phyloP scores from a whole-genome alignment of 2,888 invertebrate genomes.

The Archips crataeganus region DNA sequence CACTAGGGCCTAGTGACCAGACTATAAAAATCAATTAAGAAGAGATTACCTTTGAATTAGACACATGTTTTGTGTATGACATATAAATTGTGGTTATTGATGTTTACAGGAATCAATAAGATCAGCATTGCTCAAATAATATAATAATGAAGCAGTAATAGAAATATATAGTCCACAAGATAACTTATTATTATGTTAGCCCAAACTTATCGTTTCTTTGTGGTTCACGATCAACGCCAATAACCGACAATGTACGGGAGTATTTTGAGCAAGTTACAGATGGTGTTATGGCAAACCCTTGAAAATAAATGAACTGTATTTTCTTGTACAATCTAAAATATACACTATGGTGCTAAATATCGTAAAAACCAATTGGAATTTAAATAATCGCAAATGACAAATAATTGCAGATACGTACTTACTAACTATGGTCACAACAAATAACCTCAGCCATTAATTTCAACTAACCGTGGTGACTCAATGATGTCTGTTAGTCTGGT shows the following conservation, averaged over 20 bases:
- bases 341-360: conserved; percentile 17
- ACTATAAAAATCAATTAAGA: background rate
- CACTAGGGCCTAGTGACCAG: no score
- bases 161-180: background rate
- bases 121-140: background rate
- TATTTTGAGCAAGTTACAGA: conserved; percentile 24
- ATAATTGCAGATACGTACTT: conserved; percentile 60
- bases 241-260: conserved; percentile 51
- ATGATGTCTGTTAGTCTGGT: conserved; percentile 75
- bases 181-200: background rate
- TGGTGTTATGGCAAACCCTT: conserved; percentile 22
- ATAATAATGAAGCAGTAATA: background rate
- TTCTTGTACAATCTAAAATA: background rate
- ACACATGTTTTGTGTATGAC: conserved; percentile 2
- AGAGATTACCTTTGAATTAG: background rate
- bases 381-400: conserved; percentile 65
- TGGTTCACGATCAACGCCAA: conserved; percentile 68
- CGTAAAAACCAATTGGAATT: conserved; percentile 42
- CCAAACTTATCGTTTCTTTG: conserved; percentile 21
- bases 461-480: conserved; percentile 83
- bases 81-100: background rate
- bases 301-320: conserved; percentile 4
- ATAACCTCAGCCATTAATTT: conserved; percentile 81
- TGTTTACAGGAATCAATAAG: conserved; percentile 58
- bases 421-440: conserved; percentile 79